phyloP scores from a whole-genome alignment of 30 jellyfish, hydroid and myxozoan species.

The Aurelia coerulea region DNA sequence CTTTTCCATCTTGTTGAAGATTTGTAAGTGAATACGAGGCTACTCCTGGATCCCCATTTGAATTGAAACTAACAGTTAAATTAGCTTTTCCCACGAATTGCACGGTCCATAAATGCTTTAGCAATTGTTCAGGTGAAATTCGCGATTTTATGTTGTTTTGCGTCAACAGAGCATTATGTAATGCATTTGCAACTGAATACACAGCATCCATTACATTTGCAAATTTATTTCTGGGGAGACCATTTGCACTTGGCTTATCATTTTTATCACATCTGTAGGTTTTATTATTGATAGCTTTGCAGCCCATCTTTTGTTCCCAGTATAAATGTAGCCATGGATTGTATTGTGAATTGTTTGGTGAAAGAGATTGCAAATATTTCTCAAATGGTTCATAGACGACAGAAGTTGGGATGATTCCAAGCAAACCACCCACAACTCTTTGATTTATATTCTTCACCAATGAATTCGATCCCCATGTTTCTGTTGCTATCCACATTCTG shows the following conservation, averaged over 20 bases:
- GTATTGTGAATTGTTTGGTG: conserved; percentile 66
- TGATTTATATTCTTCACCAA: conserved; percentile 63
- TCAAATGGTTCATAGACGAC: conserved; percentile 80
- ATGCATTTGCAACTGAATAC: conserved; percentile 91
- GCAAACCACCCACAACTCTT: conserved; percentile 92
- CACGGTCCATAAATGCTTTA: conserved; percentile 64
- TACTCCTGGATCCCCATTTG: conserved; percentile 91
- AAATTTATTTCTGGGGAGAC: conserved; percentile 81
- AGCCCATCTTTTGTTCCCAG: conserved; percentile 67
- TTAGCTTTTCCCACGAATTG: conserved; percentile 82
- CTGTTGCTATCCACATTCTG: conserved; percentile 99
- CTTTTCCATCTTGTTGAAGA: conserved; percentile 44
- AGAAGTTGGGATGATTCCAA: conserved; percentile 91
- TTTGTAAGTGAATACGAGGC: conserved; percentile 97
- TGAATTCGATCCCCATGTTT: conserved; percentile 84
- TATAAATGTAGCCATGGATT: conserved; percentile 94
- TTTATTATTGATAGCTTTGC: conserved; percentile 23
- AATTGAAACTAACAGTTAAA: conserved; percentile 68
- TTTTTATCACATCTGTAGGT: conserved; percentile 43
- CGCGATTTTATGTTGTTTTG: not conserved
- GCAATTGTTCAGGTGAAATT: conserved; percentile 51
- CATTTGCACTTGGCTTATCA: conserved; percentile 17
- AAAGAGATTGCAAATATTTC: conserved; percentile 19
- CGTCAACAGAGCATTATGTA: conserved; percentile 24
- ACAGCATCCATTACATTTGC: conserved; percentile 95